phyloP scores from a whole-genome alignment of 2,797 vertebrate genomes.

The Vireo griseus region DNA sequence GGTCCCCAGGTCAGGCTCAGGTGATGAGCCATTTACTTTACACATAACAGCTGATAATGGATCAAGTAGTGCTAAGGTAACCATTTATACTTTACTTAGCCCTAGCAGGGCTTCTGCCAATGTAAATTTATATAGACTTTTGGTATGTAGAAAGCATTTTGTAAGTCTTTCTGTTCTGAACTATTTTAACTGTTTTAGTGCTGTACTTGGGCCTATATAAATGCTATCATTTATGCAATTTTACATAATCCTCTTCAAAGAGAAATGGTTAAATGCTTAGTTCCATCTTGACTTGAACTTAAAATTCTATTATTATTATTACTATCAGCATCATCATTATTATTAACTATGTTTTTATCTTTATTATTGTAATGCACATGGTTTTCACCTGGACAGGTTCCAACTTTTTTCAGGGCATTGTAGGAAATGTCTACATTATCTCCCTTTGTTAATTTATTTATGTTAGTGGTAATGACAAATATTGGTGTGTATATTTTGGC shows the following conservation, averaged over 20 bases:
- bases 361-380: neutral
- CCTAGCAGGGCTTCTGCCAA: neutral
- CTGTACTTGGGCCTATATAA: neutral
- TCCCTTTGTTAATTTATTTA: neutral
- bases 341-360: neutral
- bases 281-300: neutral
- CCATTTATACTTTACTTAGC: neutral
- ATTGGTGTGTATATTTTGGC: neutral
- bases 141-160: neutral
- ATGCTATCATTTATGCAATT: neutral
- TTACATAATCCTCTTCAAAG: neutral
- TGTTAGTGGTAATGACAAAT: neutral
- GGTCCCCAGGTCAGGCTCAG: neutral
- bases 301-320: neutral
- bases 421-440: neutral
- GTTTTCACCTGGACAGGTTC: neutral
- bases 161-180: neutral
- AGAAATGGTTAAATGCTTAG: neutral
- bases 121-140: neutral
- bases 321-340: neutral
- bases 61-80: neutral
- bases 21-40: neutral
- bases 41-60: neutral
- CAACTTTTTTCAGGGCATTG: neutral
- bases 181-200: neutral